Evolutionary conservation across 2,888 invertebrate genomes (phyloP).

Genomic region (Drosophila barbarae): DNA sequence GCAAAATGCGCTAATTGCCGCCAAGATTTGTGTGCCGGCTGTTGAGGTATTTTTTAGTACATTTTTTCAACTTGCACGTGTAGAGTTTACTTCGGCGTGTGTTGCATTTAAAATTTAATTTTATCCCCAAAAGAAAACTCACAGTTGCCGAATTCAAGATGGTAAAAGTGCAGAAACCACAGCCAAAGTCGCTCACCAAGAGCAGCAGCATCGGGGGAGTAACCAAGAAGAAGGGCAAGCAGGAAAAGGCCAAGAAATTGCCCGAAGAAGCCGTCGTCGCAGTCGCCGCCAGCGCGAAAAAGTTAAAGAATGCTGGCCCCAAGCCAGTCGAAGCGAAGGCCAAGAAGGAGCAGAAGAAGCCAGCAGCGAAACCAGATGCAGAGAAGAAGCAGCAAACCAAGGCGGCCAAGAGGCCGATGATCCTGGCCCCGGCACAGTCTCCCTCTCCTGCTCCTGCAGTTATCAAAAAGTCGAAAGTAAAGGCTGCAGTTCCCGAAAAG

Average conservation of each 20-base stretch:
- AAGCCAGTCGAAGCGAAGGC: neutral
- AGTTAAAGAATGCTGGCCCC: constrained; percentile 16
- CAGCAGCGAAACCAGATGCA: neutral
- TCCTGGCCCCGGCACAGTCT: constrained; percentile 55
- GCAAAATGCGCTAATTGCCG: neutral
- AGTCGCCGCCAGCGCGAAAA: constrained; percentile 11
- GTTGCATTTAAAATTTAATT: constrained; percentile 41
- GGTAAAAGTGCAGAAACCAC: constrained; percentile 65
- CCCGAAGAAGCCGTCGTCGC: constrained; percentile 9
- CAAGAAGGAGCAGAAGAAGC: constrained; percentile 17
- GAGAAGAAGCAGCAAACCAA: constrained; percentile 35
- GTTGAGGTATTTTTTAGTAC: constrained; percentile 4
- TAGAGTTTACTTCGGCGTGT: constrained; percentile 34
- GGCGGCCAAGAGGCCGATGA: constrained; percentile 36
- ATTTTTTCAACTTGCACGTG: constrained; percentile 50
- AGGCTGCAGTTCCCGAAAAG: constrained; percentile 6
- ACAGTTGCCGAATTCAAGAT: constrained; percentile 31
- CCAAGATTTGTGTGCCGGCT: neutral
- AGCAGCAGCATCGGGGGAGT: constrained; percentile 39
- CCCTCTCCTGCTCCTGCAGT: constrained; percentile 30
- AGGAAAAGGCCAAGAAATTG: constrained; percentile 21
- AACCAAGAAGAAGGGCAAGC: constrained; percentile 44
- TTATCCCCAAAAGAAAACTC: constrained; percentile 1
- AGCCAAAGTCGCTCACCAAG: constrained; percentile 57
- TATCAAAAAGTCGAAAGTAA: constrained; percentile 13